Conservation (phyloP, 2,888 invertebrate genomes). For the Sinodicranocentrus sp. region DNA sequence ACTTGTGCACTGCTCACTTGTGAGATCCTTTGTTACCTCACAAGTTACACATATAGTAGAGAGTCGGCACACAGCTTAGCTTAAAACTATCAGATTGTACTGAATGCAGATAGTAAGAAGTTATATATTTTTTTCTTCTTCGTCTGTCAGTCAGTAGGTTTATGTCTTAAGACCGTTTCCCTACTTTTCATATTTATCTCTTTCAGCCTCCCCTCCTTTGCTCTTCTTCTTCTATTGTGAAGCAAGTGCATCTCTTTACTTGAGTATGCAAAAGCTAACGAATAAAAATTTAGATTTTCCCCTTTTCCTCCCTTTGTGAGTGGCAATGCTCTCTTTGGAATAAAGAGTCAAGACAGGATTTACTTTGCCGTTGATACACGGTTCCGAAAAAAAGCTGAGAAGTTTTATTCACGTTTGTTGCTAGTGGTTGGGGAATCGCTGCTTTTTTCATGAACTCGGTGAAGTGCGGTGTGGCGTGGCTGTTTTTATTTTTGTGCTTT, state of each 20-base stretch:
- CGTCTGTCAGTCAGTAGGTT: constrained; percentile 64
- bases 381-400: constrained; percentile 7
- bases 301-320: constrained; percentile 7
- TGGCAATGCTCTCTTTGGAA: neutral
- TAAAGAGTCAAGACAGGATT: neutral
- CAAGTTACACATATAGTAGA: constrained; percentile 38
- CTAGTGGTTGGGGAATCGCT: neutral
- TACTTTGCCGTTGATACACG: neutral
- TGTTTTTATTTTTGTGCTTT: constrained; percentile 15
- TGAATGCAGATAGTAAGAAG: neutral
- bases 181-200: constrained; percentile 49
- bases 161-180: constrained; percentile 57
- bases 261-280: constrained; percentile 24
- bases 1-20: constrained; percentile 24
- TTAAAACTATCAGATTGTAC: neutral
- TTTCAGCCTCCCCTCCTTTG: constrained; percentile 9
- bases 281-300: constrained; percentile 25
- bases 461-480: constrained; percentile 15
- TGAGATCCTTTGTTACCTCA: constrained; percentile 58
- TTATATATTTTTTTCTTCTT: constrained; percentile 18
- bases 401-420: constrained; percentile 14
- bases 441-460: constrained; percentile 25
- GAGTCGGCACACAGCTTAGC: neutral
- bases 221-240: constrained; percentile 3
- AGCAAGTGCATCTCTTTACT: neutral